Evolutionary conservation across 2,888 invertebrate genomes (phyloP), one percentile per base, ranked within the genome.

Genomic region (Drosophila subquinaria): DNA sequence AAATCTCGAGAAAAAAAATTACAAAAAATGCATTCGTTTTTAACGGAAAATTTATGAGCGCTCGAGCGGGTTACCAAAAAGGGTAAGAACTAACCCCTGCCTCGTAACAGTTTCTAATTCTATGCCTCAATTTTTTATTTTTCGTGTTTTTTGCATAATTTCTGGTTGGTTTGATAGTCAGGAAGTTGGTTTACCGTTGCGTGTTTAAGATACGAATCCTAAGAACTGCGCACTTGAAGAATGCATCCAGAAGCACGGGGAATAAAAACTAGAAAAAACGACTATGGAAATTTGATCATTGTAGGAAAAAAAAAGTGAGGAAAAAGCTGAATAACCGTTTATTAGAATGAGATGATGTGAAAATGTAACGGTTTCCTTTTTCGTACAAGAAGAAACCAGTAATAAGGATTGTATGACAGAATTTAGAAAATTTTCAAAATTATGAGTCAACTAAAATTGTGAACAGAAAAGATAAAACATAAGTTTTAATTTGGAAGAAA

Each of bases 41-140:
- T 86, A 89, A 89, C 89, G 82, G 86, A 84, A 88, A 89, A 87
- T 87, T 87, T 89, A 87, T 88, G 87, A 57, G 52, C 13, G 10
- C 55, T 27, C 15, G 30, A 60, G 70, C 66, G 73, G 67, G 74
- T 77, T 53, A 52, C 15, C 15, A 11, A 62, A 62, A 69, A 60
- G 73, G 67, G 61, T 74, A 43, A 47, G 15, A 33, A 27, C 23
- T 38, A 55, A 57, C 59, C 57, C 43, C 43, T 11, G 27, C 1
- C 17, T 8, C 40, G 4, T 1, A 57, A 57, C 8, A 47, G 35
- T 51, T 55, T 56, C 48, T 47, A 47, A 47, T 38, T 59, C 17
- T 33, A n/a, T 20, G 13, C 51, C 8, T n/a, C 4, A n/a, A 10
- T 11, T 8, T 13, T 64, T 43, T 51, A 43, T 55, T 33, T 20